A percentile compares a stretch with the other conserved stretches of the same genome.
Conservation (phyloP, 2,797 vertebrate genomes). For the Myiotriccus ornatus region DNA sequence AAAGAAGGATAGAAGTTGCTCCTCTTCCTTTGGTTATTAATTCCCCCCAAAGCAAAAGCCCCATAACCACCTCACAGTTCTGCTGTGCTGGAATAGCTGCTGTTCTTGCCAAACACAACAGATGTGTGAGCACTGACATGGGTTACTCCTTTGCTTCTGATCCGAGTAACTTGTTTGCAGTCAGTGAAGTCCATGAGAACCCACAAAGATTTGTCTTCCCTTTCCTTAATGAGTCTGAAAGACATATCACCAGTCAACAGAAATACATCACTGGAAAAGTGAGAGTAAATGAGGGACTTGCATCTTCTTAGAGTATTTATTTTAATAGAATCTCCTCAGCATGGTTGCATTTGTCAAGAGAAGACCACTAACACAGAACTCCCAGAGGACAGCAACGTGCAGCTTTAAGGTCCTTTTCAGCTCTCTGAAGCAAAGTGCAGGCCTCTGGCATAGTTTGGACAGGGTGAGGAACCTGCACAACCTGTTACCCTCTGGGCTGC, state of each 20-base stretch:
- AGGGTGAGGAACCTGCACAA: not conserved
- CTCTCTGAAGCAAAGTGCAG: not conserved
- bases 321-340: not conserved
- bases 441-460: not conserved
- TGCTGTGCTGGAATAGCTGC: not conserved
- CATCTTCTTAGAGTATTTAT: not conserved
- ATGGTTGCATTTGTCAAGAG: not conserved
- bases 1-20: not conserved
- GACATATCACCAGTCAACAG: not conserved
- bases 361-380: not conserved
- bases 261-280: not conserved
- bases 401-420: not conserved
- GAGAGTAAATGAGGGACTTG: not conserved
- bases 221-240: not conserved
- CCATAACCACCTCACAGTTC: not conserved
- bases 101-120: not conserved
- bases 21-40: not conserved
- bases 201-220: not conserved
- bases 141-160: not conserved
- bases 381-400: not conserved
- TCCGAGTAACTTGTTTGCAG: not conserved
- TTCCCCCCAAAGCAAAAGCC: not conserved
- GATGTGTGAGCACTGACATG: not conserved
- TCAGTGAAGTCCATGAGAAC: not conserved
- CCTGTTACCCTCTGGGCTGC: not conserved